Evolutionary conservation across 2,113 vertebrate genomes (phyloP), one percentile per base, ranked within the genome.

Genomic region (Syngnathus scovelli): DNA sequence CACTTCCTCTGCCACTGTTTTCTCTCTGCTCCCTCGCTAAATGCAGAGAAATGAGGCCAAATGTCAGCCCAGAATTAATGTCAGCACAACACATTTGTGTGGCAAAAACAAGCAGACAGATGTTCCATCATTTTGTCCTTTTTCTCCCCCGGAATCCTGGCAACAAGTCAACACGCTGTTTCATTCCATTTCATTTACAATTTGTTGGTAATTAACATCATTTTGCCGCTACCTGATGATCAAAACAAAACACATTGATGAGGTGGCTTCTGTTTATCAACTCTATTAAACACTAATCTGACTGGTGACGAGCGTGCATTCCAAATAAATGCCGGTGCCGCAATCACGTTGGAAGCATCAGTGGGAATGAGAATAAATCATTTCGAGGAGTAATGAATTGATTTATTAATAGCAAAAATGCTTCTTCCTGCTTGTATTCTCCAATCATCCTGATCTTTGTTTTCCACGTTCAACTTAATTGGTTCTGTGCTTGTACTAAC

Each of bases 141-240:
- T 33, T 59, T 68, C 46, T 48, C 56, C 59, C 12, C 64, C 70
- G 62, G 69, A 77, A 79, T 23, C 55, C 43, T 71, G 69, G 63
- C 67, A 69, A 62, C 75, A 51, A 63, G 70, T 72, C 61, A 56
- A 72, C 67, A 72, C 46, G 55, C 61, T 23, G 71, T 82, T 83
- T 56, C 59, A 61, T 77, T 67, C 67, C 71, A 82, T 82, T 78
- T 76, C 61, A 54, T 67, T 74, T 69, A 66, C 74, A 79, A 78
- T 83, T 83, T 81, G 72, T 68, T 64, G 61, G 61, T 78, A 78
- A 84, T 82, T 78, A 81, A 81, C 69, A 56, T 55, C 81, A 84
- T 80, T 77, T 78, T 27, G 49, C 48, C 11, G 41, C 71, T 68
- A 75, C 65, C 71, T 70, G 69, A 71, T 43, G 70, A 81, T 76